A percentile compares a stretch with the other conserved stretches of the same genome.
These are phyloP conservation scores for Agriotes lineatus DNA, from an alignment of 2,888 invertebrate species.

Conservation along the genomic window DNA sequence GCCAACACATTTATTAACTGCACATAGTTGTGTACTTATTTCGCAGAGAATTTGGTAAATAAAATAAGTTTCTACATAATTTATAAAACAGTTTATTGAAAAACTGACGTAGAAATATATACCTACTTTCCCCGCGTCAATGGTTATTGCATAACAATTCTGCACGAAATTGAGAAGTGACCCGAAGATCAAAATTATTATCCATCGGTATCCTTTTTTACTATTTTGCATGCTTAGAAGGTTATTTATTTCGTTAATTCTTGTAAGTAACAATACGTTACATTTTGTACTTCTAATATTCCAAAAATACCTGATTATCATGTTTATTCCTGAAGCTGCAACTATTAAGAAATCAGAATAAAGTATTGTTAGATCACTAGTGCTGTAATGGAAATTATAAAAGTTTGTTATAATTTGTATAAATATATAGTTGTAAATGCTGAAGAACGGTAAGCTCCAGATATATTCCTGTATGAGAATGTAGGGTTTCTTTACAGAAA, in stretches of 20 bases:
- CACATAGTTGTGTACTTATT: neutral
- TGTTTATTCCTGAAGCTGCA: too few relatives aligned
- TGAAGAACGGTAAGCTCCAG: neutral
- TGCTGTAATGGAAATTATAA: too few relatives aligned
- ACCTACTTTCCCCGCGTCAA: neutral
- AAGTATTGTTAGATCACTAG: too few relatives aligned
- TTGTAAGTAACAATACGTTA: neutral
- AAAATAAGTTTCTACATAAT: neutral
- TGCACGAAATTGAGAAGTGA: neutral
- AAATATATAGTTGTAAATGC: too few relatives aligned
- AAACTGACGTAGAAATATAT: neutral
- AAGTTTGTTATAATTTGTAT: too few relatives aligned
- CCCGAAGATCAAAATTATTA: neutral
- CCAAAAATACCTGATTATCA: neutral
- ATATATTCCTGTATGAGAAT: neutral
- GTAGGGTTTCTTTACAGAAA: neutral
- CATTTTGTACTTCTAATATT: neutral
- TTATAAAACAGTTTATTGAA: neutral
- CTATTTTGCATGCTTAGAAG: neutral
- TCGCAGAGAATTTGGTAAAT: neutral
- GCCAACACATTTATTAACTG: neutral
- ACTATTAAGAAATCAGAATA: too few relatives aligned
- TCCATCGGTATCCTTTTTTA: neutral
- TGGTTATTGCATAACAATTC: neutral
- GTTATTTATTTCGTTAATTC: neutral